Conservation (phyloP, 2,113 vertebrate species). For the Chaetorhynchus papuensis region DNA sequence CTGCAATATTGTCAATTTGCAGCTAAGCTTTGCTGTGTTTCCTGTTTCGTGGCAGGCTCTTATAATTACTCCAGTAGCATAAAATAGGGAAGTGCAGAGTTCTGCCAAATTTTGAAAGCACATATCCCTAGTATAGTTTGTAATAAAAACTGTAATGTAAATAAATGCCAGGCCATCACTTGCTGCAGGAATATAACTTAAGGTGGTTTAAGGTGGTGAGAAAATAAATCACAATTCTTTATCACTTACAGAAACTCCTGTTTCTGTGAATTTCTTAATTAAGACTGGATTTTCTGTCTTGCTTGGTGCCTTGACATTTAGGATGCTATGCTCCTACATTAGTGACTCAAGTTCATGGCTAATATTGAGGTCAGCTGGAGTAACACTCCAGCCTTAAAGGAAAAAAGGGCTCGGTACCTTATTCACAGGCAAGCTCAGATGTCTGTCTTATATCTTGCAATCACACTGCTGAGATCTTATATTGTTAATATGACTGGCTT, state of each 20-base stretch:
- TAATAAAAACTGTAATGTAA: neutral
- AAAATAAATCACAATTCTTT: conserved; percentile 16
- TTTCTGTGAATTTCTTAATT: conserved; percentile 34
- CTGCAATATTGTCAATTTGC: neutral
- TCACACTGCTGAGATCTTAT: neutral
- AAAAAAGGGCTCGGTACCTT: neutral
- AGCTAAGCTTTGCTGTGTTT: neutral
- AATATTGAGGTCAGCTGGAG: conserved; percentile 63
- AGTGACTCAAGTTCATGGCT: conserved; percentile 47
- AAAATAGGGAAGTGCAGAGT: neutral
- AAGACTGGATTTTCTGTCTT: neutral
- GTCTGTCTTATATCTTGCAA: neutral
- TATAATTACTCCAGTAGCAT: neutral
- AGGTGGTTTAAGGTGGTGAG: conserved; percentile 8
- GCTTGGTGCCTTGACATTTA: conserved; percentile 44
- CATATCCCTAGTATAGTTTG: neutral
- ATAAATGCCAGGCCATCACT: neutral
- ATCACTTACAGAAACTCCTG: neutral
- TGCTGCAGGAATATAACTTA: neutral
- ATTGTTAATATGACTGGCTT: conserved; percentile 25
- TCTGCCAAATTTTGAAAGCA: neutral
- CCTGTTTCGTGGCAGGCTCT: neutral
- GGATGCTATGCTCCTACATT: neutral
- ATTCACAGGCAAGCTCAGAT: neutral
- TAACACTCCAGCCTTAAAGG: conserved; percentile 24